phyloP scores from a whole-genome alignment of 2,888 invertebrate genomes.

The Selenia dentaria region DNA sequence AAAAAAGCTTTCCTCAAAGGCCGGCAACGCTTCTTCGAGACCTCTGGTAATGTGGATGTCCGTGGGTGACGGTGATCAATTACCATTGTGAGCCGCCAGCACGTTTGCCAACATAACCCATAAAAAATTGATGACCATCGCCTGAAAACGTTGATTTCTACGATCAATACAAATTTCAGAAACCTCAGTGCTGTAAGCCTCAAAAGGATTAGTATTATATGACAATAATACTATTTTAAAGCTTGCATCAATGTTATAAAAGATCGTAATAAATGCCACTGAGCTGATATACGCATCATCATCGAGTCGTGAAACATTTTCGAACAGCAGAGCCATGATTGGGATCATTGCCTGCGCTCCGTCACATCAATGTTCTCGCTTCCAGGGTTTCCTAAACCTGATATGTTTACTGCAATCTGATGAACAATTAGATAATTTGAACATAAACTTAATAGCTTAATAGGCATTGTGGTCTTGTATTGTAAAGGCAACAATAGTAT shows the following conservation, averaged over 20 bases:
- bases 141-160: no score
- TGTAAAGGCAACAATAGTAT: background rate
- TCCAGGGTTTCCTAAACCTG: constrained; percentile 62
- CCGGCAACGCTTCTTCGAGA: no score
- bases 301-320: constrained; percentile 63
- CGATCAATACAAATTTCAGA: no score
- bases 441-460: constrained; percentile 1
- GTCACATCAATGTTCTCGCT: constrained; percentile 68
- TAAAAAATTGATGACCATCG: no score
- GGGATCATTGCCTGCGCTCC: constrained; percentile 71
- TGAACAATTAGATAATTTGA: constrained; percentile 50
- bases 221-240: no score
- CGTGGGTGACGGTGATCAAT: no score
- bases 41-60: no score
- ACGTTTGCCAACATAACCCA: no score
- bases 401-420: constrained; percentile 71
- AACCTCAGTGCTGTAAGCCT: no score
- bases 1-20: no score
- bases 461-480: background rate
- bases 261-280: constrained; percentile 2
- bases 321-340: constrained; percentile 66
- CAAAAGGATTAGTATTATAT: no score
- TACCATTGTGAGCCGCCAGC: no score
- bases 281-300: constrained; percentile 38
- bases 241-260: background rate